Evolutionary conservation across 2,888 invertebrate species (phyloP).

Genomic region (Drosophila fulvimacula): DNA sequence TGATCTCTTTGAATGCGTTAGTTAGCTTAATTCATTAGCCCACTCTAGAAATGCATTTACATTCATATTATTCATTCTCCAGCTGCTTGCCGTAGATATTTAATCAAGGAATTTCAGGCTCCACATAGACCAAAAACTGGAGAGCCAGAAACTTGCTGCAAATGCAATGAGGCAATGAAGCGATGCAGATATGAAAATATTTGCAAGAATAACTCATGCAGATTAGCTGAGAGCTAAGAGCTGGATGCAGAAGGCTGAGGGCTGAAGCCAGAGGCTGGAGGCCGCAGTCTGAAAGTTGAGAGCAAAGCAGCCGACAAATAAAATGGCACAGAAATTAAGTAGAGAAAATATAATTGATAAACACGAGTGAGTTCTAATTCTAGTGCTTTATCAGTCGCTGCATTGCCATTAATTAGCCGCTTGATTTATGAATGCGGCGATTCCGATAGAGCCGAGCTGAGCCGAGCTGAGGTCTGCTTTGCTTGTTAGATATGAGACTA

Average conservation of each 20-base stretch:
- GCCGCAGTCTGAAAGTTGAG: constrained; percentile 4
- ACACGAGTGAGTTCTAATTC: constrained; percentile 72
- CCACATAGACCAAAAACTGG: constrained; percentile 2
- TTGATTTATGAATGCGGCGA: constrained; percentile 78
- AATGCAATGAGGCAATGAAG: constrained; percentile 34
- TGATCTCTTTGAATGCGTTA: constrained; percentile 19
- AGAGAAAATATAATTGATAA: constrained; percentile 74
- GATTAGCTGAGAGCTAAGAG: constrained; percentile 49
- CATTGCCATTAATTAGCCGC: constrained; percentile 80
- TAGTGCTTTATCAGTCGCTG: constrained; percentile 56
- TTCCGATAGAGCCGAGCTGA: constrained; percentile 20
- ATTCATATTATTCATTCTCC: constrained; percentile 46
- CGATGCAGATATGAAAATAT: constrained; percentile 62
- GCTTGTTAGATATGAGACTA: constrained; percentile 11
- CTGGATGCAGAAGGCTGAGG: background rate
- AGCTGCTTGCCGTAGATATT: constrained; percentile 11
- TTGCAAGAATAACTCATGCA: constrained; percentile 72
- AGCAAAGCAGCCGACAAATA: constrained; percentile 43
- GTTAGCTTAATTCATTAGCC: constrained; percentile 33
- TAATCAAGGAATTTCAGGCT: constrained; percentile 39
- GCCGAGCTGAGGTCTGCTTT: background rate
- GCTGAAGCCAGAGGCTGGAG: background rate
- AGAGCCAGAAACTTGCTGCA: constrained; percentile 30
- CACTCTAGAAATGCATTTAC: constrained; percentile 44
- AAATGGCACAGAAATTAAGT: constrained; percentile 68